Conservation (phyloP, 2,797 vertebrate species). For the Ammospiza maritima region DNA sequence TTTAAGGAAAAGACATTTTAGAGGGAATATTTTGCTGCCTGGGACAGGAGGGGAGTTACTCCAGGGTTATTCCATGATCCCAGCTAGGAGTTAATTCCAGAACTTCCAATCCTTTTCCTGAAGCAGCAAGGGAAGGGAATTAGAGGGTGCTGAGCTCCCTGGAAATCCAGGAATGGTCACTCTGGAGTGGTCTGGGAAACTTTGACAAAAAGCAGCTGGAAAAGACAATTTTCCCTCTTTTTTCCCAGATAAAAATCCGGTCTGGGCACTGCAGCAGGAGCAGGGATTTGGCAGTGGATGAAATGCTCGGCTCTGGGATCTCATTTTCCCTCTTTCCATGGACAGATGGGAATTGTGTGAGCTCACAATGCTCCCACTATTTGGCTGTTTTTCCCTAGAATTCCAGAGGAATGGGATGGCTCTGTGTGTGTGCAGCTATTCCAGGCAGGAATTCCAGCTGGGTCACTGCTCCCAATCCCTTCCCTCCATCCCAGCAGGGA, state of each 20-base stretch:
- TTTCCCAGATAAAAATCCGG: conserved; percentile 4
- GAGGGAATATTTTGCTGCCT: not conserved
- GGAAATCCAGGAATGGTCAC: not conserved
- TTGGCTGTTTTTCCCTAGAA: not conserved
- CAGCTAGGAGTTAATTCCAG: not conserved
- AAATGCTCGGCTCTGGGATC: not conserved
- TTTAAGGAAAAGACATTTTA: not conserved
- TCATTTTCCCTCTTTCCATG: not conserved
- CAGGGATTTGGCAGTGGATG: conserved; percentile 35
- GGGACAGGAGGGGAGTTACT: not conserved
- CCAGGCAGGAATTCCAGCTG: not conserved
- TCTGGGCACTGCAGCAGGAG: not conserved
- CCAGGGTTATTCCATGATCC: not conserved
- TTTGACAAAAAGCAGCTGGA: conserved; percentile 51
- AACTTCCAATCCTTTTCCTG: not conserved
- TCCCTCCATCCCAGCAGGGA: not conserved
- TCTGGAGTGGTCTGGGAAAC: not conserved
- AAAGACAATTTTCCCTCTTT: conserved; percentile 48
- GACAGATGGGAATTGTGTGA: conserved; percentile 59
- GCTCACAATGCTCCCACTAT: conserved; percentile 4
- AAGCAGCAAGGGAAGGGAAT: not conserved
- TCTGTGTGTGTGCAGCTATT: not conserved
- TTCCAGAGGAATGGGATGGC: not conserved
- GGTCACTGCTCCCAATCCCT: not conserved
- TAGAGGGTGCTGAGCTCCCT: not conserved